Base-by-base conservation (phyloP, 2,888 invertebrate genomes). In the Epistrophe grossulariae region DNA sequence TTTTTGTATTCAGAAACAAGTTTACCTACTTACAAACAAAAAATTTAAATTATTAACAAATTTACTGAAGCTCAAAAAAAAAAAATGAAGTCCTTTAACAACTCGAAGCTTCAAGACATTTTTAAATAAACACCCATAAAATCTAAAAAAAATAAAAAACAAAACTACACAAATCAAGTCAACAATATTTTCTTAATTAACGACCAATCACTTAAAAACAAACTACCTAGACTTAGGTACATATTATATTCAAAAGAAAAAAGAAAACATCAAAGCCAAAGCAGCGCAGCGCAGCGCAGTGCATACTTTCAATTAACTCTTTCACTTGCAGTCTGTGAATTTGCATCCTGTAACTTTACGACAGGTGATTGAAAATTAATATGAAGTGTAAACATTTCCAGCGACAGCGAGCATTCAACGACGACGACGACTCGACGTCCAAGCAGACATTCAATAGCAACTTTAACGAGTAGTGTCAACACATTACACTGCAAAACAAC, bases 301-400 rank as follows among this genome's bases (percentile, higher is more conserved):
- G 24, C n/a, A 31, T 11, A 48, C 17, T 35, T 55, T 48, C 62
- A 45, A 70, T 55, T 55, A 74, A 19, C 57, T 40, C 50, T 40
- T 52, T 70, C 24, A 68, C 17, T 38, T 72, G 35, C 59, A 19
- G 50, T 40, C 52, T 59, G 48, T 57, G 24, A 68, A 79, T 77
- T 50, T 45, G 57, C 35, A 13, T 68, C 24, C 19, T 31, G 40
- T 43, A 31, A 81, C 73, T 81, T 81, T 64, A 81, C 60, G 82
- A 85, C 82, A 82, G 70, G 85, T 85, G 78, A 82, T 85, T 85
- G 82, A 15, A 85, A 82, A 85, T 78, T 81, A 78, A 78, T 77
- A 81, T 62, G 72, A 78, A 40, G 28, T 48, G 57, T 72, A 68
- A 81, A 62, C 80, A 73, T 43, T 31, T 10, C 6, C 17, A 17